Percentiles rank a stretch among this genome's conserved stretches.
phyloP scores from a whole-genome alignment of 2,113 vertebrate genomes.

The Tetraodon nigroviridis region DNA sequence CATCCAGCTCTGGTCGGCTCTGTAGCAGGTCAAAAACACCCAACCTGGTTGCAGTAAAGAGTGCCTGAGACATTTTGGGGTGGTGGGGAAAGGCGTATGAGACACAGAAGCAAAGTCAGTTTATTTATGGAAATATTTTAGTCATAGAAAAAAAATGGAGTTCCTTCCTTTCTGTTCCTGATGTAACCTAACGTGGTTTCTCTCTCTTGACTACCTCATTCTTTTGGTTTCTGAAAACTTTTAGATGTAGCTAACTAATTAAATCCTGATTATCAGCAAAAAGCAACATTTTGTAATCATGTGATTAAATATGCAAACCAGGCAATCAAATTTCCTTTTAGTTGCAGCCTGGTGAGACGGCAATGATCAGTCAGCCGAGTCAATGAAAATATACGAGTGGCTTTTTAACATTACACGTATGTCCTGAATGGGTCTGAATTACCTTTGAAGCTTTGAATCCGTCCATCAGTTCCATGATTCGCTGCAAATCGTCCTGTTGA shows the following conservation, averaged over 20 bases:
- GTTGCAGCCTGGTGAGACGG: too few species aligned
- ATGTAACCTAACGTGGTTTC: not conserved
- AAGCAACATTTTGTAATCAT: too few species aligned
- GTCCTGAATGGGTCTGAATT: constrained; percentile 4
- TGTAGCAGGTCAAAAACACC: constrained; percentile 83
- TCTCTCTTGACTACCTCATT: not conserved
- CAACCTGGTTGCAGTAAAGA: constrained; percentile 83
- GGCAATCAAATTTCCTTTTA: too few species aligned
- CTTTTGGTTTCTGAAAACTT: too few species aligned
- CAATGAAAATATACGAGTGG: too few species aligned
- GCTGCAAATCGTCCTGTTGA: constrained; percentile 50
- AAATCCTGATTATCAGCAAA: too few species aligned
- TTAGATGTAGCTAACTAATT: too few species aligned
- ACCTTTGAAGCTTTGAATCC: constrained; percentile 93
- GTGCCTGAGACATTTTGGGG: constrained; percentile 71
- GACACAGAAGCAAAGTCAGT: not conserved
- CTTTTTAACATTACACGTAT: too few species aligned
- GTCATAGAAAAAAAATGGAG: not conserved
- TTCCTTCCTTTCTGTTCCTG: too few species aligned
- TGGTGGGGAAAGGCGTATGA: not conserved
- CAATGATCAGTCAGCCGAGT: too few species aligned
- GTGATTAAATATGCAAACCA: too few species aligned
- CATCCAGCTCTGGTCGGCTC: constrained; percentile 49
- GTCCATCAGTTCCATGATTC: constrained; percentile 78
- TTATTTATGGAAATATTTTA: not conserved